Conservation (phyloP, 2,113 vertebrate genomes). For the Corydoras sp. region DNA sequence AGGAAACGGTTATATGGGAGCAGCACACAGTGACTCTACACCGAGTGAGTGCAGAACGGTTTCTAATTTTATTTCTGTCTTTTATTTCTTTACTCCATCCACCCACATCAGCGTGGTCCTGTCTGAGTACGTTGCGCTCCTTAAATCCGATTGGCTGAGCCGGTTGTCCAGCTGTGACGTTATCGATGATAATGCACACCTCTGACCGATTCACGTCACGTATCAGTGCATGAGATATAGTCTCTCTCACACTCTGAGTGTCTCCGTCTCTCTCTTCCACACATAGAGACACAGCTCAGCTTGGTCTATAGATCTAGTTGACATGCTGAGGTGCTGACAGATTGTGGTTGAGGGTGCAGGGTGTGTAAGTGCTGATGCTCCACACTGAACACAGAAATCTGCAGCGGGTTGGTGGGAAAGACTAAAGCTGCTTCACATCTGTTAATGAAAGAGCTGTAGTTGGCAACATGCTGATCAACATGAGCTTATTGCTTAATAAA, state of each 20-base stretch:
- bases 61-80: constrained; percentile 27
- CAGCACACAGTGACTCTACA: constrained; percentile 98
- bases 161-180: too few relatives aligned
- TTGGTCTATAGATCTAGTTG: too few relatives aligned
- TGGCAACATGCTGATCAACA: background rate
- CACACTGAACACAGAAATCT: too few relatives aligned
- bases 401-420: background rate
- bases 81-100: constrained; percentile 30
- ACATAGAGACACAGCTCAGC: too few relatives aligned
- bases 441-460: background rate
- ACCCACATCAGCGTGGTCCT: constrained; percentile 26
- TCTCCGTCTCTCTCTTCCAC: constrained; percentile 32
- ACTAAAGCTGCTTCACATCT: background rate
- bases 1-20: constrained; percentile 99
- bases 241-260: too few relatives aligned
- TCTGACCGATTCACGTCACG: too few relatives aligned
- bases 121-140: background rate
- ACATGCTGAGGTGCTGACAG: too few relatives aligned
- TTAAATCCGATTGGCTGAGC: too few relatives aligned
- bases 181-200: too few relatives aligned
- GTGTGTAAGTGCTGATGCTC: too few relatives aligned
- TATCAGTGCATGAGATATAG: too few relatives aligned
- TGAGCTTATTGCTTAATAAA: background rate
- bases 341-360: too few relatives aligned
- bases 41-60: constrained; percentile 78